These are phyloP conservation scores for Tenodera sinensis DNA, from an alignment of 2,888 invertebrate species.

Conservation along the genomic window DNA sequence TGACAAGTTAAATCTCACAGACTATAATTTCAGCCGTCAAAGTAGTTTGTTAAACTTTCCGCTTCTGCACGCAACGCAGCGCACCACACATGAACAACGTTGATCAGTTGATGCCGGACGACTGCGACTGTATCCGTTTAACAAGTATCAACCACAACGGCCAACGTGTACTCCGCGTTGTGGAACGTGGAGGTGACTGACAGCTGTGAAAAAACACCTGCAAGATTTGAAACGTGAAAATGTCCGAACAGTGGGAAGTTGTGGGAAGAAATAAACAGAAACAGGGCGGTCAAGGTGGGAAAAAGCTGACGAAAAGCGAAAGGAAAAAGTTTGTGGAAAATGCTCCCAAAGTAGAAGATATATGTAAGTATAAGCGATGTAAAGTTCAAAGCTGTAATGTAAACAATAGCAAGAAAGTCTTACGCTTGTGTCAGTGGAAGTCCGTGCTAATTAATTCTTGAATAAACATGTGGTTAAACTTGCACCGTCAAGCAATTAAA, in stretches of 20 bases:
- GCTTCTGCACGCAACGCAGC: too few species aligned
- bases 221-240: not conserved
- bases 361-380: conserved; percentile 55
- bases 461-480: not conserved
- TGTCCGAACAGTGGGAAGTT: conserved; percentile 37
- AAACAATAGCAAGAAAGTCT: not conserved
- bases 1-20: too few species aligned
- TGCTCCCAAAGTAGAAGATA: conserved; percentile 70
- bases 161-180: not conserved
- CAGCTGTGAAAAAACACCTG: not conserved
- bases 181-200: not conserved
- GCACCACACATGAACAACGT: too few species aligned
- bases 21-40: too few species aligned
- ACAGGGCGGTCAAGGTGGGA: conserved; percentile 45
- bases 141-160: too few species aligned
- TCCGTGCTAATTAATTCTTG: conserved; percentile 17
- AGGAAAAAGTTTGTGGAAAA: conserved; percentile 60
- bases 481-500: too few species aligned
- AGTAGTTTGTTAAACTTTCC: too few species aligned
- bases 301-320: conserved; percentile 54
- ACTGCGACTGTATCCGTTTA: not conserved
- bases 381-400: not conserved
- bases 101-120: too few species aligned
- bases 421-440: too few species aligned
- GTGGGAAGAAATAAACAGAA: conserved; percentile 61